Percentiles rank a stretch among this genome's conserved stretches.
phyloP scores from a whole-genome alignment of 2,797 vertebrate genomes.

The Mormyrus hasselquistii region DNA sequence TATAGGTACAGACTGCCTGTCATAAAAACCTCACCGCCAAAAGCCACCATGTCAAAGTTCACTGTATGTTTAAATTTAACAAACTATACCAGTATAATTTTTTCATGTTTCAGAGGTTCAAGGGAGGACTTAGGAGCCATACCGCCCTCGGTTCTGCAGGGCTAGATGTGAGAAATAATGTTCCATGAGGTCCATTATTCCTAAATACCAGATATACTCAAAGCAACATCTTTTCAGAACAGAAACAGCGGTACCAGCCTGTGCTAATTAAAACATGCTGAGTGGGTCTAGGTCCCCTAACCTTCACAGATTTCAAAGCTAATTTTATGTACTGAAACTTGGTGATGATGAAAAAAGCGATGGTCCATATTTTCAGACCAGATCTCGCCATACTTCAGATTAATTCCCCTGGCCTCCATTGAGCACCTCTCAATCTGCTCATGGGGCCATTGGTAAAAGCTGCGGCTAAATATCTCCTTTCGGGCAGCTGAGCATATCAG shows the following conservation, averaged over 20 bases:
- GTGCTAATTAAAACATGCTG: background rate
- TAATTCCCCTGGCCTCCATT: background rate
- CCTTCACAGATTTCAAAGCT: constrained; percentile 7
- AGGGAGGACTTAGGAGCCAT: background rate
- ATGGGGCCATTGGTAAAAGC: background rate
- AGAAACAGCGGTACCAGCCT: background rate
- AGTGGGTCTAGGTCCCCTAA: background rate
- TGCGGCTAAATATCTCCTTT: background rate
- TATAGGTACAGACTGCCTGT: background rate
- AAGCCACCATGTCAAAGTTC: background rate
- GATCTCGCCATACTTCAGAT: background rate
- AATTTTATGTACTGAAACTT: background rate
- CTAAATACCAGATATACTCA: background rate
- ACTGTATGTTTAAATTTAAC: background rate
- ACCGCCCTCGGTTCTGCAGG: background rate
- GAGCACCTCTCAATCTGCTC: background rate
- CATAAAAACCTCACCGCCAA: background rate
- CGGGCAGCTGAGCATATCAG: background rate
- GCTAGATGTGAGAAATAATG: background rate
- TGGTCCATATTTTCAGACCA: background rate
- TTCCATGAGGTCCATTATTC: background rate
- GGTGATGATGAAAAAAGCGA: background rate
- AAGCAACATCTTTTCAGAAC: background rate
- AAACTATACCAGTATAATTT: background rate
- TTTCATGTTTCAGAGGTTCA: background rate